phyloP scores from a whole-genome alignment of 2,888 invertebrate genomes.

The Ditylenchus weischeri region DNA sequence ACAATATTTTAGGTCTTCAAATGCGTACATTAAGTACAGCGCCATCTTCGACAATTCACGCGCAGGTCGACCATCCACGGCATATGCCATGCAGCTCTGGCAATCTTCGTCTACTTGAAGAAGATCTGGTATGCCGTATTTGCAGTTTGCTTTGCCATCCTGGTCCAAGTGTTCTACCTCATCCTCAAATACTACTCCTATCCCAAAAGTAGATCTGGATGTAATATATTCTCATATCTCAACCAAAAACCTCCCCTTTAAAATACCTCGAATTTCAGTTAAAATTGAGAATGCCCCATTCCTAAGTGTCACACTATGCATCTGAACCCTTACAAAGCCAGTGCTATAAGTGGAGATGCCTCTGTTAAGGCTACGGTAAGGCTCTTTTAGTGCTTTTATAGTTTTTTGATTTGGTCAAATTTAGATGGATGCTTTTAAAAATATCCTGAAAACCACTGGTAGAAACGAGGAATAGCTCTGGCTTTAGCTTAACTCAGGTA shows the following conservation, averaged over 20 bases:
- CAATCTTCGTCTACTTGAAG: slow-evolving; percentile 45
- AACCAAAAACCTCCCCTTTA: neutral
- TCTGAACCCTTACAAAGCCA: slow-evolving; percentile 57
- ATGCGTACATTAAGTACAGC: slow-evolving; percentile 6
- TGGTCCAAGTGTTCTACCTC: slow-evolving; percentile 46
- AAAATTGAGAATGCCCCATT: slow-evolving; percentile 59
- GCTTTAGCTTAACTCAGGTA: slow-evolving; percentile 26
- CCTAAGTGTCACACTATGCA: slow-evolving; percentile 56
- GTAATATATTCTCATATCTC: slow-evolving; percentile 35
- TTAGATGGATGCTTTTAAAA: slow-evolving; percentile 50
- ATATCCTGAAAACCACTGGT: slow-evolving; percentile 42
- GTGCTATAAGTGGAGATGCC: slow-evolving; percentile 49
- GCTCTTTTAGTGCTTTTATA: neutral
- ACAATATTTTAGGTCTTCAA: neutral
- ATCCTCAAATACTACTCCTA: slow-evolving; percentile 48
- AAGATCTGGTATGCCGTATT: slow-evolving; percentile 50
- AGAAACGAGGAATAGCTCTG: slow-evolving; percentile 48
- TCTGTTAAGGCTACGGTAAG: slow-evolving; percentile 50
- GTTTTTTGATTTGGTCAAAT: neutral
- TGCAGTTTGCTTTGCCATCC: slow-evolving; percentile 19
- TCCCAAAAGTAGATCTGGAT: slow-evolving; percentile 57
- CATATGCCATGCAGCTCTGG: slow-evolving; percentile 50
- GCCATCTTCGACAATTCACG: slow-evolving; percentile 18
- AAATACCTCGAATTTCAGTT: slow-evolving; percentile 42
- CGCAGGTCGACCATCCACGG: slow-evolving; percentile 47